Evolutionary conservation across 2,888 invertebrate species (phyloP).

Genomic region (Atethmia centrago): DNA sequence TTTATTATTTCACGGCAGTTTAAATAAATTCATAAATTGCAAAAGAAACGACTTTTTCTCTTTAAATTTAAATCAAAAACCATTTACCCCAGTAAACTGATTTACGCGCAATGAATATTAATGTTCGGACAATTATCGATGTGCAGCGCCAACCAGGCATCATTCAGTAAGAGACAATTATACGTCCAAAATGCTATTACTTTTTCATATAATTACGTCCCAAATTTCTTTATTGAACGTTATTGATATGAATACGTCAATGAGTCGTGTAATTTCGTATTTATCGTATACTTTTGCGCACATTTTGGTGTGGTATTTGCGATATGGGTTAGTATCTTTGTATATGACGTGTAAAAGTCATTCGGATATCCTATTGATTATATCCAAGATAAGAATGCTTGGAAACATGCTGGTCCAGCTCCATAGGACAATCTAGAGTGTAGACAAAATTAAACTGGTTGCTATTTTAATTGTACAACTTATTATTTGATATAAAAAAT

Average conservation of each 20-base stretch:
- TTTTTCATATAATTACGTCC: conserved; percentile 40
- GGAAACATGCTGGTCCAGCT: too few species aligned
- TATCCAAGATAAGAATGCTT: too few species aligned
- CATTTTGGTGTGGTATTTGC: neutral
- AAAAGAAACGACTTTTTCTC: conserved; percentile 1
- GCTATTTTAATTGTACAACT: too few species aligned
- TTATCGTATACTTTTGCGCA: neutral
- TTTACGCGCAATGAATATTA: conserved; percentile 68
- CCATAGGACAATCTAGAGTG: too few species aligned
- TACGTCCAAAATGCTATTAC: conserved; percentile 62
- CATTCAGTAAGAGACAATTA: conserved; percentile 62
- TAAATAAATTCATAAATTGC: neutral
- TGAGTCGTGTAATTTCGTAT: conserved; percentile 43
- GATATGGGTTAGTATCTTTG: neutral
- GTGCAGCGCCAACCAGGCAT: conserved; percentile 49
- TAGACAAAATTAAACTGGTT: too few species aligned
- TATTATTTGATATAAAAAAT: too few species aligned
- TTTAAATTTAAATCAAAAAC: conserved; percentile 33
- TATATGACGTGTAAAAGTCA: too few species aligned
- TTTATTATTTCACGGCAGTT: too few species aligned
- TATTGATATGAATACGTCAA: conserved; percentile 58
- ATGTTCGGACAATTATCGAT: conserved; percentile 64
- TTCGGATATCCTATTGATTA: too few species aligned
- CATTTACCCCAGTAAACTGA: conserved; percentile 61
- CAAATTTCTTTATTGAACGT: conserved; percentile 52